These are phyloP conservation scores for Dicaeum eximium DNA, from an alignment of 2,113 vertebrate genomes.

Conservation along the genomic window DNA sequence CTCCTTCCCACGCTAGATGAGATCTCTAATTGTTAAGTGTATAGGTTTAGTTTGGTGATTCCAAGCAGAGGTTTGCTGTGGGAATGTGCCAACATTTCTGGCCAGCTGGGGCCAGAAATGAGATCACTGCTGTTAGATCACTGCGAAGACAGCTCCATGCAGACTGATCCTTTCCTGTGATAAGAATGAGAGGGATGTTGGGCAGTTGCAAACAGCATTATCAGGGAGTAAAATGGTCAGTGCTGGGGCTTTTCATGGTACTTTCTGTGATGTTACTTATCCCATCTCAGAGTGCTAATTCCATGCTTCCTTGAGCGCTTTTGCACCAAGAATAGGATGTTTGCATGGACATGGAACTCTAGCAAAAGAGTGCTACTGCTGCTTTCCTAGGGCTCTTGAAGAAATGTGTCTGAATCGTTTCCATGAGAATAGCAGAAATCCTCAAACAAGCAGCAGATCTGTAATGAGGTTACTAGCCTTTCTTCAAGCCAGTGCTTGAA, in stretches of 20 bases:
- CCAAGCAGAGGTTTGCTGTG: background rate
- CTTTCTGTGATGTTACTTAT: background rate
- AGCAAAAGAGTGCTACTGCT: background rate
- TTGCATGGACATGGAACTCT: background rate
- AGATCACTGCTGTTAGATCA: background rate
- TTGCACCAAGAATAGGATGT: background rate
- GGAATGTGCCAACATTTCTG: background rate
- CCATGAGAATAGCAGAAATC: background rate
- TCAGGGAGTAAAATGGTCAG: background rate
- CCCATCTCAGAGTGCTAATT: background rate
- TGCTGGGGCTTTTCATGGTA: background rate
- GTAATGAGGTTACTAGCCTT: background rate
- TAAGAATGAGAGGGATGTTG: background rate
- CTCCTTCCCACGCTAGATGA: background rate
- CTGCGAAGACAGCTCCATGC: background rate
- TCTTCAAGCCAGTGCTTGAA: background rate
- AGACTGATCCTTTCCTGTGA: background rate
- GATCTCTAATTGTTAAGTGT: background rate
- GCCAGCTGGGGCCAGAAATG: background rate
- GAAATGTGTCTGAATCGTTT: background rate
- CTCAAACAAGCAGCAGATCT: background rate
- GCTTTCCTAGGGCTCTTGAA: background rate
- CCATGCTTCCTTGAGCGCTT: background rate
- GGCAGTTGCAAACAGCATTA: background rate
- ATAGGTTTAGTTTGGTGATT: background rate